Base-by-base conservation (phyloP, 1,140 invertebrate species). In the Drosophila rhopaloa region DNA sequence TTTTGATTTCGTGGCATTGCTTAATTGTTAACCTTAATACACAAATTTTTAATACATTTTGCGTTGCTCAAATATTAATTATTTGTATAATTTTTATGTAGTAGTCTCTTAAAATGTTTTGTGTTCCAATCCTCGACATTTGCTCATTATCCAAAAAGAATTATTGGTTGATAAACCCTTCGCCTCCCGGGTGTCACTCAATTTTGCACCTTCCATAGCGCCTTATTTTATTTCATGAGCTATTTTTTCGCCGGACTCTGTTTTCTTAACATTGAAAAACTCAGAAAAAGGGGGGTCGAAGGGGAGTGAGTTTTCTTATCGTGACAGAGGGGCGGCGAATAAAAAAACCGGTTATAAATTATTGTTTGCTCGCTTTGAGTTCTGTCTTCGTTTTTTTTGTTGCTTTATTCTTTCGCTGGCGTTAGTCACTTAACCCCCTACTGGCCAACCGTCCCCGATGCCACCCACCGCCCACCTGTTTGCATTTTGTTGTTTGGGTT, bases 331-430 rank as follows among this genome's bases (percentile, higher is more conserved):
- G 38, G 66, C 44, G 46, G 55, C 44, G 35, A 59, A 68, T 32
- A 63, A 61, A 54, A 54, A 46, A 83, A 86, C 82, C 83, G 79
- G 82, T 88, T 86, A 68, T 76, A 75, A 74, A 57, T 66, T 84
- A 57, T 75, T 79, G 48, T 70, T 74, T 70, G 65, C 46, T 84
- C 56, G 56, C 51, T 65, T 54, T 56, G 44, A 63, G 76, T 81
- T 67, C 68, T 73, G 67, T 40, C 76, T 74, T 56, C 24, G 58
- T 38, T 62, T 19, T 19, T 60, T 27, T 46, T 63, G 55, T 40
- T 48, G 47, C 38, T 24, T 35, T 61, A 24, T 56, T 43, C 37
- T 41, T 43, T 19, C 24, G 50, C 27, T 47, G 55, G 62, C 74
- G 73, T 77, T 77, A 77, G 73, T 77, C 74, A 77, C 51, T 77